Evolutionary conservation across 2,888 invertebrate species (phyloP).

Genomic region (Aleiodes alternator): DNA sequence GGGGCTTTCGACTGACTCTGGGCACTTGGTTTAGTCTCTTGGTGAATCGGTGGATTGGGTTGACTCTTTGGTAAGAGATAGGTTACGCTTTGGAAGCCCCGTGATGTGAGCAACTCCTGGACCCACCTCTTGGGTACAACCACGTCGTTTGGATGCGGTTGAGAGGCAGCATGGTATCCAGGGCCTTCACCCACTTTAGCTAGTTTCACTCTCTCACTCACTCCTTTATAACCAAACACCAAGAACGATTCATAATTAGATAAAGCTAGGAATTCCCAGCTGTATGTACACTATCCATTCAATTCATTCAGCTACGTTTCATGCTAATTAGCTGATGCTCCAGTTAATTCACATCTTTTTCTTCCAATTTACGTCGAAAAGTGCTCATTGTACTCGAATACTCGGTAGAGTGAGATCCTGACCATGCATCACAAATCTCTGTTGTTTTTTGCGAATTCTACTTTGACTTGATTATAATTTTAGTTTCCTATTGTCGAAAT

Average conservation of each 20-base stretch:
- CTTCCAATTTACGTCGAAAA: not conserved
- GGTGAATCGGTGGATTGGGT: slow-evolving; percentile 55
- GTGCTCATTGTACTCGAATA: no score
- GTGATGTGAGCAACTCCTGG: slow-evolving; percentile 46
- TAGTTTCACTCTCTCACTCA: not conserved
- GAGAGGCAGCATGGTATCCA: slow-evolving; percentile 45
- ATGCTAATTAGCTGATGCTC: no score
- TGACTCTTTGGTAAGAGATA: slow-evolving; percentile 42
- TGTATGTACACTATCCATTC: no score
- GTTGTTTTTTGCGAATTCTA: no score
- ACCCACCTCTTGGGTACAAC: slow-evolving; percentile 37
- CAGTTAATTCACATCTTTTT: not conserved
- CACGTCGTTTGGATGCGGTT: slow-evolving; percentile 46
- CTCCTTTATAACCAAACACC: not conserved
- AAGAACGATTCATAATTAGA: slow-evolving; percentile 24
- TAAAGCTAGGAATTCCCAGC: not conserved
- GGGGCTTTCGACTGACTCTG: slow-evolving; percentile 31
- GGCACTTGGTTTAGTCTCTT: slow-evolving; percentile 38
- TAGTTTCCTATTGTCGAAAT: no score
- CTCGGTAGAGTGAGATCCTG: no score
- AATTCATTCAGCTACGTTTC: no score
- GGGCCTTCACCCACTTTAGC: slow-evolving; percentile 19
- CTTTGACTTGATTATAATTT: no score
- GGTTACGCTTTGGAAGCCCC: slow-evolving; percentile 42
- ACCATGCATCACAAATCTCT: no score